Percentiles rank a stretch among this genome's conserved stretches.
Conservation (phyloP, 2,888 invertebrate species). For the Eustalomyia histrio region DNA sequence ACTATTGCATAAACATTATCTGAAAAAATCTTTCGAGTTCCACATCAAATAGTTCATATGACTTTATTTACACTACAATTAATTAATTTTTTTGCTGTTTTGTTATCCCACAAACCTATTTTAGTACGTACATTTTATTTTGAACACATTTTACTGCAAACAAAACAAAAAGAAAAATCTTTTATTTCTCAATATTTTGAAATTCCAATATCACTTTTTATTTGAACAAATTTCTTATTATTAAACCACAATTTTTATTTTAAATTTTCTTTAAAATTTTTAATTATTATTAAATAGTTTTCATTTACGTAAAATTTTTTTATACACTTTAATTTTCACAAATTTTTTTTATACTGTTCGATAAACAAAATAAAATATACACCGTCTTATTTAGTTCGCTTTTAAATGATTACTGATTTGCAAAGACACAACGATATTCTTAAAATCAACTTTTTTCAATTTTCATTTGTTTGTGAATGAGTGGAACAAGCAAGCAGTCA, state of each 20-base stretch:
- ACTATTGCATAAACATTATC: too few species aligned
- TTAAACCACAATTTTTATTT: slow-evolving; percentile 1
- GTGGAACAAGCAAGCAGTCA: too few species aligned
- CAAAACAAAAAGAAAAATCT: neutral
- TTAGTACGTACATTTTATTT: slow-evolving; percentile 36
- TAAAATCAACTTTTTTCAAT: slow-evolving; percentile 39
- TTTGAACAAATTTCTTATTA: neutral
- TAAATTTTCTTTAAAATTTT: neutral
- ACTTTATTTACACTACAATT: neutral
- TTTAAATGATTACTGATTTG: slow-evolving; percentile 61
- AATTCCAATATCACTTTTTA: neutral
- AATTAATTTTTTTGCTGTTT: neutral
- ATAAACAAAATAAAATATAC: slow-evolving; percentile 34
- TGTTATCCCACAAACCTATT: neutral
- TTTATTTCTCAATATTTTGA: neutral
- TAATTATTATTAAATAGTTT: neutral
- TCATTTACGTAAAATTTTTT: slow-evolving; percentile 45
- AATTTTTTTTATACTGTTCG: slow-evolving; percentile 7
- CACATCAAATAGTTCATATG: neutral
- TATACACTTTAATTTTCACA: slow-evolving; percentile 37
- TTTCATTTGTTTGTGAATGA: slow-evolving; percentile 29
- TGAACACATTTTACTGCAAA: slow-evolving; percentile 31
- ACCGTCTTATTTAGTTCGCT: slow-evolving; percentile 58
- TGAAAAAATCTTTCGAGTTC: too few species aligned
- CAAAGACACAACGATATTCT: slow-evolving; percentile 47